Percentiles rank a stretch among this genome's conserved stretches.
Conservation (phyloP, 1,140 invertebrate species). For the Apis cerana region DNA sequence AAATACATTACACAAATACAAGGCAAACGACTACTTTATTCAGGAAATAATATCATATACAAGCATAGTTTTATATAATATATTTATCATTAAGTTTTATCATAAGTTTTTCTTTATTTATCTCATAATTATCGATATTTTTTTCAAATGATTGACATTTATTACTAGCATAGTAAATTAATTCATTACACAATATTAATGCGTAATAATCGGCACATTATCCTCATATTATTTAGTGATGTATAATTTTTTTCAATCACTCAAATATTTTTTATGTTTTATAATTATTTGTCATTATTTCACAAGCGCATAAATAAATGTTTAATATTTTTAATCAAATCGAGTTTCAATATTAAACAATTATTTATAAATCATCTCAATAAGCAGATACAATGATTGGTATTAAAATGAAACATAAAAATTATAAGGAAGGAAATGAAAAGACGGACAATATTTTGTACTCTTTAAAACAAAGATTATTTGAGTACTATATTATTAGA, state of each 20-base stretch:
- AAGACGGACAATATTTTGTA: conserved; percentile 62
- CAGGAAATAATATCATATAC: conserved; percentile 76
- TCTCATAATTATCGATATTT: conserved; percentile 56
- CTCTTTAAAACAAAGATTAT: conserved; percentile 58
- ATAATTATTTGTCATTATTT: conserved; percentile 41
- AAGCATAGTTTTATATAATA: conserved; percentile 75
- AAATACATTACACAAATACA: conserved; percentile 70
- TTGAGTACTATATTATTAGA: conserved; percentile 53
- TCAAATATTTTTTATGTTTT: conserved; percentile 50
- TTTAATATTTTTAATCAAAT: conserved; percentile 32
- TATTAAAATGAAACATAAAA: conserved; percentile 50
- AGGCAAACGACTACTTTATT: conserved; percentile 77
- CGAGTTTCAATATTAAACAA: conserved; percentile 54
- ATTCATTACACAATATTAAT: conserved; percentile 67
- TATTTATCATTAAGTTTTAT: conserved; percentile 66
- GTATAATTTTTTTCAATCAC: conserved; percentile 53
- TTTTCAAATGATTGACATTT: conserved; percentile 53
- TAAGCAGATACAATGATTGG: conserved; percentile 60
- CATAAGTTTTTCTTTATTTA: conserved; percentile 60
- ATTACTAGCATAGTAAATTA: conserved; percentile 65
- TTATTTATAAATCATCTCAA: conserved; percentile 48
- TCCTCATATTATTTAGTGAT: conserved; percentile 45
- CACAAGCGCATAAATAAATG: conserved; percentile 47
- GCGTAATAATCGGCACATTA: conserved; percentile 61
- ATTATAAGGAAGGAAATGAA: conserved; percentile 57